phyloP scores from a whole-genome alignment of 1,140 invertebrate genomes.

The Bradysia coprophila region DNA sequence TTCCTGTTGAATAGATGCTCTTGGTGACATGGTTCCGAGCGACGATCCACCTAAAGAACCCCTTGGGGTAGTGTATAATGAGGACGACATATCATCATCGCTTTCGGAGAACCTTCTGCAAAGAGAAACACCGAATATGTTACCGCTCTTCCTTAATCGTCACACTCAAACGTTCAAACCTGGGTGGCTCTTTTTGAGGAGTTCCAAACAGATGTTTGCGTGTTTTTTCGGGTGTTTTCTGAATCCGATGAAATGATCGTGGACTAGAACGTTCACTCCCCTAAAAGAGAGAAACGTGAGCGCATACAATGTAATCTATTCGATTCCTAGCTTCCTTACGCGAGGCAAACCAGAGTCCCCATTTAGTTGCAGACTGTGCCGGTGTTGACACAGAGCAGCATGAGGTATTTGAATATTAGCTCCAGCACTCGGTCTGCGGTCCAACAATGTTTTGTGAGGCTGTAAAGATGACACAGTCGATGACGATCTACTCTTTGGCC shows the following conservation, averaged over 20 bases:
- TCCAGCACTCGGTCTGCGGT: constrained; percentile 5
- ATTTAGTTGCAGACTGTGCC: constrained; percentile 4
- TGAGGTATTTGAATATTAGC: constrained; percentile 3
- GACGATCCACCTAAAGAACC: constrained; percentile 5
- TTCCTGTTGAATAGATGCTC: constrained; percentile 37
- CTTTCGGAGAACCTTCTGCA: constrained; percentile 9
- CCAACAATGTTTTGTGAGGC: not conserved
- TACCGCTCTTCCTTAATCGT: no score
- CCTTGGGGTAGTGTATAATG: constrained; percentile 10
- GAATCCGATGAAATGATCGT: not conserved
- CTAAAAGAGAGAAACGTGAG: not conserved
- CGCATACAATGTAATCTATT: no score
- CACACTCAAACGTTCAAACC: constrained; percentile 1
- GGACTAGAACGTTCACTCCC: constrained; percentile 1
- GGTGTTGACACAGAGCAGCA: constrained; percentile 5
- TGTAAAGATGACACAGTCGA: not conserved
- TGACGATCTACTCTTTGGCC: not conserved
- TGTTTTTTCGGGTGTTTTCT: constrained; percentile 5
- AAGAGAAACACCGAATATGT: no score
- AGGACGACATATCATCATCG: constrained; percentile 7
- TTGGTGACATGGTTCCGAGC: constrained; percentile 21
- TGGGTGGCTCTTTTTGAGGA: constrained; percentile 1
- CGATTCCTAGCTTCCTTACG: no score
- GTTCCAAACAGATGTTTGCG: constrained; percentile 2
- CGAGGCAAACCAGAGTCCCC: not conserved